These are phyloP conservation scores for Sebastes hubbsi DNA, from an alignment of 2,797 vertebrate genomes.

Conservation along the genomic window DNA sequence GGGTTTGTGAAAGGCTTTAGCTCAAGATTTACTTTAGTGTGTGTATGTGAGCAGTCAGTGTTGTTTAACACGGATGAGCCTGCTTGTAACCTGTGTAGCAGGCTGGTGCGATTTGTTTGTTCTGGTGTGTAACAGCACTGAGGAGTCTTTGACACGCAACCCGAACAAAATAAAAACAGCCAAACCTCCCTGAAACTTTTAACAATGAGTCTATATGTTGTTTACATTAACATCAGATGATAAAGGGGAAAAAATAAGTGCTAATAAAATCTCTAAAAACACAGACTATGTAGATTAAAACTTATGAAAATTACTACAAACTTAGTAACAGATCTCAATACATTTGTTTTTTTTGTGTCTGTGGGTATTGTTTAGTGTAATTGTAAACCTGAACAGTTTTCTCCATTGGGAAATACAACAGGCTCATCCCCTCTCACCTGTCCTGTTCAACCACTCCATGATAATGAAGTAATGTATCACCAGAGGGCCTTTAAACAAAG, in stretches of 20 bases:
- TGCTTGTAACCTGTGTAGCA: background rate
- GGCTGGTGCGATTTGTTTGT: background rate
- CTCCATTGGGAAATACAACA: background rate
- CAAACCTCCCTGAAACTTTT: background rate
- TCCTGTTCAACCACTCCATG: constrained; percentile 39
- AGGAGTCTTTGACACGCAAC: background rate
- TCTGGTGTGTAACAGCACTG: background rate
- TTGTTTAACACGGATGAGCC: background rate
- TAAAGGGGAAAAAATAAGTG: background rate
- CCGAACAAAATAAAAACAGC: background rate
- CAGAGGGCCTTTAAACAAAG: constrained; percentile 12
- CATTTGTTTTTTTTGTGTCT: background rate
- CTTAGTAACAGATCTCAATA: background rate
- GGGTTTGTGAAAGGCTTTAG: constrained; percentile 31
- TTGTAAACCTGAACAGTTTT: constrained; percentile 8
- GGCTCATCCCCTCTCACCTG: background rate
- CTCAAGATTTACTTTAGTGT: background rate
- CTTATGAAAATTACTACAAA: background rate
- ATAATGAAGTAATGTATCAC: background rate
- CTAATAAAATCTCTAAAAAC: background rate
- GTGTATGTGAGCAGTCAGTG: background rate
- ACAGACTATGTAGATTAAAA: background rate
- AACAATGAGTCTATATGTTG: background rate
- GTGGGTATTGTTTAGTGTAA: background rate
- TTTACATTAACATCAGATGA: background rate